phyloP scores from a whole-genome alignment of 2,797 vertebrate genomes.

The Neomorphus geoffroyi region DNA sequence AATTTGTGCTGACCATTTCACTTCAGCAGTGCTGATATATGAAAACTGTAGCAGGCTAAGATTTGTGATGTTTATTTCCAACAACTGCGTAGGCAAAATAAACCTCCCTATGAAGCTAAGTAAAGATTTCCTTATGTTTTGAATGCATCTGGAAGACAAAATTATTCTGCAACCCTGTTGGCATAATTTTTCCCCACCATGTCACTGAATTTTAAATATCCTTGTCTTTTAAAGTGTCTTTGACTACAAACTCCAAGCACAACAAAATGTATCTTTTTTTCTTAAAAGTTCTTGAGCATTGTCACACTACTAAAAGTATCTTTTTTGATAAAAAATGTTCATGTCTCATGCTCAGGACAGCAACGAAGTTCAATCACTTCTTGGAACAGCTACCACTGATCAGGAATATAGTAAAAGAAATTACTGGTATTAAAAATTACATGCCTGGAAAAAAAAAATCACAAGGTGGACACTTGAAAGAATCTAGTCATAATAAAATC shows the following conservation, averaged over 20 bases:
- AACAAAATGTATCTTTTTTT: too few species aligned
- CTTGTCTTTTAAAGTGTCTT: not conserved
- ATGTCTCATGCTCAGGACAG: not conserved
- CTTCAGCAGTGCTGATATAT: not conserved
- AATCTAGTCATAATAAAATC: not conserved
- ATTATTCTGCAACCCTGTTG: not conserved
- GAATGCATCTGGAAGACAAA: not conserved
- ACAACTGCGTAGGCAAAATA: not conserved
- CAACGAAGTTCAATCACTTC: not conserved
- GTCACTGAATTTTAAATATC: too few species aligned
- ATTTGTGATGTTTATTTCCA: not conserved
- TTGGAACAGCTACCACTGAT: not conserved
- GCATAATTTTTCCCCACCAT: not conserved
- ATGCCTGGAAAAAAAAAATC: not conserved
- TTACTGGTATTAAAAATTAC: not conserved
- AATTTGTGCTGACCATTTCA: not conserved
- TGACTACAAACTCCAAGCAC: not conserved
- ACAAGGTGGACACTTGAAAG: not conserved
- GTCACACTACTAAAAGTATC: not conserved
- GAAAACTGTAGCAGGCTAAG: not conserved
- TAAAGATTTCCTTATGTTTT: not conserved
- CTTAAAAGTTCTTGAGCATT: not conserved
- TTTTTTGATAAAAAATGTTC: not conserved
- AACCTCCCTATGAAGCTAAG: not conserved
- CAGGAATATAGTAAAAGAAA: not conserved